Evolutionary conservation across 2,113 vertebrate genomes (phyloP).

Genomic region (Labeo catla): DNA sequence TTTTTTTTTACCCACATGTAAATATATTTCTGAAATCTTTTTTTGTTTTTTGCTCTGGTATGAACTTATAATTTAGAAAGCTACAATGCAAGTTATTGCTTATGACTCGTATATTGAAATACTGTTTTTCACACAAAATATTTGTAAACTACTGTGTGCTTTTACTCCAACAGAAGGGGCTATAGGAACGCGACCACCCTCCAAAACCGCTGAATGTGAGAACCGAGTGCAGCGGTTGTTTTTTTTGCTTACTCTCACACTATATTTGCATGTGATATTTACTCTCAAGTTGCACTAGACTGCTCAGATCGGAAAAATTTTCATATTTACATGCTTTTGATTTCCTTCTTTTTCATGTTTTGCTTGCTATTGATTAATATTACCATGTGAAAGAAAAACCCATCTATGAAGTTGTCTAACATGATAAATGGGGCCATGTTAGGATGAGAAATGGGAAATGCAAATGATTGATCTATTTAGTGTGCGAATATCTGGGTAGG

Average conservation of each 20-base stretch:
- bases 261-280: constrained; percentile 55
- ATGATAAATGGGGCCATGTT: constrained; percentile 56
- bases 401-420: constrained; percentile 57
- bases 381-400: constrained; percentile 47
- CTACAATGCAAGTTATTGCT: neutral
- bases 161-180: constrained; percentile 1
- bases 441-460: constrained; percentile 53
- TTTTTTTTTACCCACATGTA: neutral
- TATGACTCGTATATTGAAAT: neutral
- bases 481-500: constrained; percentile 16
- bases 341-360: constrained; percentile 49
- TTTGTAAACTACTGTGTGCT: neutral
- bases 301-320: constrained; percentile 30
- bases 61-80: neutral
- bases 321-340: constrained; percentile 44
- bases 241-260: constrained; percentile 56
- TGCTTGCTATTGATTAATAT: constrained; percentile 55
- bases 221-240: constrained; percentile 34
- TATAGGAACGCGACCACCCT: neutral
- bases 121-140: neutral
- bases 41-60: neutral
- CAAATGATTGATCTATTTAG: constrained; percentile 53
- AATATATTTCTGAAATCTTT: neutral
- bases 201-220: constrained; percentile 47
- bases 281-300: constrained; percentile 31